Evolutionary conservation across 2,888 invertebrate genomes (phyloP), one percentile per base, ranked within the genome.

Genomic region (Helobdella robusta): DNA sequence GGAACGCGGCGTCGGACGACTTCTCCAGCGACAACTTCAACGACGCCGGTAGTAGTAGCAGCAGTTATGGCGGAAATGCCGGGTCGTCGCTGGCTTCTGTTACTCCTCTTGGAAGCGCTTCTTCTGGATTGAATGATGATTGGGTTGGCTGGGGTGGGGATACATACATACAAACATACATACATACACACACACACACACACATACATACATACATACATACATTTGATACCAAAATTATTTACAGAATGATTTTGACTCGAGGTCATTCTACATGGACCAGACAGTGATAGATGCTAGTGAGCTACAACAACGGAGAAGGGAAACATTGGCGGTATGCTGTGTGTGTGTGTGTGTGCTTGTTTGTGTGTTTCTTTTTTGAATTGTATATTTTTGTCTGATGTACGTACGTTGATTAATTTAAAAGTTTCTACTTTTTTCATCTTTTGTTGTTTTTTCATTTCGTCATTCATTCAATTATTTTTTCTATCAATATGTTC

Each of bases 301-400:
- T 32, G 30, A 32, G 32, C 30, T 54, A 54, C n/a, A 32, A 28
- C 54, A 54, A 32, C 32, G 54, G 54, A 54, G 54, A 54, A 28
- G n/a, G n/a, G n/a, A n/a, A 54, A 32, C 30, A 54, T 54, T 54
- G 54, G 28, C 5, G 5, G 54, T 50, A 20, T 50, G 30, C 32
- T 50, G 50, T 50, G 50, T 50, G 50, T 50, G 50, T 50, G 50
- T 50, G 50, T 50, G 50, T 50, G 50, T 50, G 50, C 25, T n/a
- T 50, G 50, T 50, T n/a, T 50, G 50, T 50, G 50, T 50, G 50
- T 50, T n/a, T 50, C 23, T 50, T n/a, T 50, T n/a, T 50, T n/a
- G n/a, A 25, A 23, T n/a, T 50, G 50, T 50, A 25, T 50, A 25
- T 50, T n/a, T 50, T n/a, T 50, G 50, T 50, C 23, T 50, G 50